phyloP scores from a whole-genome alignment of 2,888 invertebrate species.

The Gymnosoma rotundatum region DNA sequence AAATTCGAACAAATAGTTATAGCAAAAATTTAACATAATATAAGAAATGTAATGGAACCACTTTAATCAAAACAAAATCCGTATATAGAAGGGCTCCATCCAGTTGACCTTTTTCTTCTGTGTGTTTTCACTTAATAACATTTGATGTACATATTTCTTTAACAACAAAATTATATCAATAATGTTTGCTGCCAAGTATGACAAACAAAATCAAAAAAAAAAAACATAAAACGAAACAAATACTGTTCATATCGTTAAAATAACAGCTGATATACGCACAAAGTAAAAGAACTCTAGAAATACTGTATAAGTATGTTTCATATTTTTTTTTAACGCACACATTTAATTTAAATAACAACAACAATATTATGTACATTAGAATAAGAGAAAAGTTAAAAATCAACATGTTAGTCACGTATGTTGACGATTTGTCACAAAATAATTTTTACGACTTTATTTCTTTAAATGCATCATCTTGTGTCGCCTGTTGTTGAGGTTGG shows the following conservation, averaged over 20 bases:
- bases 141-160: neutral
- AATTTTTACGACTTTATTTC: conserved; percentile 82
- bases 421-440: conserved; percentile 82
- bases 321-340: conserved; percentile 13
- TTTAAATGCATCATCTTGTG: conserved; percentile 70
- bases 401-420: conserved; percentile 80
- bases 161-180: conserved; percentile 19
- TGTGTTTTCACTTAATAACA: neutral
- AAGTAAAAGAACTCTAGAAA: conserved; percentile 38
- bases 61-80: neutral
- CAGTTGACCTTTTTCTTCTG: conserved; percentile 24
- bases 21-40: too few species aligned
- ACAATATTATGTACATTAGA: conserved; percentile 16
- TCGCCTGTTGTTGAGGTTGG: conserved; percentile 58
- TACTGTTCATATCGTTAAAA: neutral
- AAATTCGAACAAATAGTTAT: too few species aligned
- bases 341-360: conserved; percentile 73
- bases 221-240: too few species aligned
- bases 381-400: conserved; percentile 64
- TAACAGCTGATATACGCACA: conserved; percentile 46
- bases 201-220: neutral
- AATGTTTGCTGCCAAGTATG: neutral
- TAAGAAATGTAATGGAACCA: too few species aligned
- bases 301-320: conserved; percentile 2
- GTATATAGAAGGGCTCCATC: neutral